Base-by-base conservation (phyloP, 2,888 invertebrate species). In the Euproctis similis region DNA sequence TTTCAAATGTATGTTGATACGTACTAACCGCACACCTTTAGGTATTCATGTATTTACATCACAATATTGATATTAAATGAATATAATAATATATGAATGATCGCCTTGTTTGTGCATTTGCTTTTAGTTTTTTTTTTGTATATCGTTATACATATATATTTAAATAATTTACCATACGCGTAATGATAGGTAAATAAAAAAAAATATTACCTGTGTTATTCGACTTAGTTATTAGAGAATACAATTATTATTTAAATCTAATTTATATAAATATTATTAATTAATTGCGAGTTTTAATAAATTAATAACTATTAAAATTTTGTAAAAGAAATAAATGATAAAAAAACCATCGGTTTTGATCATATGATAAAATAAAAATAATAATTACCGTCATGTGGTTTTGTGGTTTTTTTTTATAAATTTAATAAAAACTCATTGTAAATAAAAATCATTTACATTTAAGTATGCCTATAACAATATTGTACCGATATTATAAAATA, bases 91-190 rank as follows among this genome's bases (percentile, higher is more conserved):
- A 52, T 59, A 60, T 57, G 66, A 62, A 64, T 67, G 68, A 59
- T 70, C 68, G 72, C 64, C 73, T 69, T 68, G 69, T 73, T 71
- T 72, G 73, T 80, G 81, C 77, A 80, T 82, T 81, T 81, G 77
- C 74, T 80, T 77, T 58, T 77, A 75, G 69, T 69, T 67, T n/a
- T n/a, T n/a, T n/a, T n/a, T 4, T 68, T 68, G 62, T 64, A 58
- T 59, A 53, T 54, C 46, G 51, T 41, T 21, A 21, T 9, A 21
- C 10, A 21, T 21, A 21, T 21, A 10, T 55, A 49, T 48, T 59
- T 57, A 59, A 53, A 55, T 46, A 57, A 58, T 50, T 53, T 41
- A 47, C 51, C 37, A 43, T 30, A 43, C 47, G 48, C 38, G 56
- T 48, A n/a, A 23, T 51, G 53, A 46, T 45, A n/a, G n/a, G n/a